Conservation (phyloP, 2,888 invertebrate genomes). For the Drosophila hawaiiensis region DNA sequence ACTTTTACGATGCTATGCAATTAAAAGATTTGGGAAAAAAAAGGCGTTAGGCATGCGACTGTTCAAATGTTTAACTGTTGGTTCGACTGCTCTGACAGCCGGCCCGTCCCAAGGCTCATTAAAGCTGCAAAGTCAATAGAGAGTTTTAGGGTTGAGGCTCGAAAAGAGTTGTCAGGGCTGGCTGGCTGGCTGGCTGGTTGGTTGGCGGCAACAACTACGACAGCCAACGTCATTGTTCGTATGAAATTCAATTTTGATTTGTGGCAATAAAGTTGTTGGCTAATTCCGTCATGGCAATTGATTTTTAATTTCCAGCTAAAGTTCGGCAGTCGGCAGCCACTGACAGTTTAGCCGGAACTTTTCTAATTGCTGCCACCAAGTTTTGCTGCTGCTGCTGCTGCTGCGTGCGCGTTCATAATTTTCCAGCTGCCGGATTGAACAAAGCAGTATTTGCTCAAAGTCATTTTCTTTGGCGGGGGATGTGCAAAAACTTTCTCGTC, state of each 20-base stretch:
- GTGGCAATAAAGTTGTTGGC: slow-evolving; percentile 52
- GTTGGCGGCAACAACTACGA: background rate
- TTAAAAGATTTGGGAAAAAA: slow-evolving; percentile 69
- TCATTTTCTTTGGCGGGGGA: slow-evolving; percentile 44
- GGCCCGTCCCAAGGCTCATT: slow-evolving; percentile 55
- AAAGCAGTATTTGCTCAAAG: slow-evolving; percentile 75
- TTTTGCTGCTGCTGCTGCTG: slow-evolving; percentile 11
- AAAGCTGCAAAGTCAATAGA: slow-evolving; percentile 69
- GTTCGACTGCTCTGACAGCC: slow-evolving; percentile 63
- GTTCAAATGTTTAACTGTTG: slow-evolving; percentile 1
- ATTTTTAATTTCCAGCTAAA: slow-evolving; percentile 62
- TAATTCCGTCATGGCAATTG: slow-evolving; percentile 58
- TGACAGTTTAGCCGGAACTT: slow-evolving; percentile 73
- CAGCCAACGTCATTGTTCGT: slow-evolving; percentile 47
- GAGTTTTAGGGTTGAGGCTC: slow-evolving; percentile 2
- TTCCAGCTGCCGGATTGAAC: slow-evolving; percentile 65
- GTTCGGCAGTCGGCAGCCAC: slow-evolving; percentile 17
- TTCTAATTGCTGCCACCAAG: slow-evolving; percentile 74
- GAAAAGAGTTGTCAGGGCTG: background rate
- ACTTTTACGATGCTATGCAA: slow-evolving; percentile 62
- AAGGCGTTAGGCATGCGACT: slow-evolving; percentile 71
- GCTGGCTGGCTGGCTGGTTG: background rate
- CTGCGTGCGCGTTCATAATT: slow-evolving; percentile 64
- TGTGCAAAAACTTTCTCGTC: slow-evolving; percentile 53
- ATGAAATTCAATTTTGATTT: slow-evolving; percentile 69